Conservation (phyloP, 35 echinoderm and acorn worm species). For the Ptychodera flava region DNA sequence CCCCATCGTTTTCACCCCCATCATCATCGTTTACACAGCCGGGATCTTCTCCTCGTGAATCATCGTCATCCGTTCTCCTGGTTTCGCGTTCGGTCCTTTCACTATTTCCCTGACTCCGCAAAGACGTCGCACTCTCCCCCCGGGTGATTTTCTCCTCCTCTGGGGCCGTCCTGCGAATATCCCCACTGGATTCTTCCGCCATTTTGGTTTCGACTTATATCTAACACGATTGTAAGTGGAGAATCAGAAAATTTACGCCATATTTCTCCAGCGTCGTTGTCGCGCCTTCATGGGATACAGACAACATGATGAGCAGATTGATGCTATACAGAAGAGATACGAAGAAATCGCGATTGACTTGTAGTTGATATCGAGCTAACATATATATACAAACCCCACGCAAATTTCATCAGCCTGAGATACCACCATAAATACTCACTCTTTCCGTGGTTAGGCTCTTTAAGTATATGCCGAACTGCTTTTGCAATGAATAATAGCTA, state of each 20-base stretch:
- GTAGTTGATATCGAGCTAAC: too few species aligned
- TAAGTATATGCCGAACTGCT: background rate
- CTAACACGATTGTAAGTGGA: background rate
- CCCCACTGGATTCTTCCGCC: slow-evolving; percentile 33
- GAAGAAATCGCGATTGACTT: too few species aligned
- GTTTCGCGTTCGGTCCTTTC: background rate
- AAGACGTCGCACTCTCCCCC: background rate
- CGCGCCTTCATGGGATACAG: background rate
- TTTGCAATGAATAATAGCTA: background rate
- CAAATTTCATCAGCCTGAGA: background rate
- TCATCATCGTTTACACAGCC: background rate
- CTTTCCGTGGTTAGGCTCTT: background rate
- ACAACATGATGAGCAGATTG: background rate
- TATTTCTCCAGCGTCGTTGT: background rate
- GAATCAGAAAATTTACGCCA: background rate
- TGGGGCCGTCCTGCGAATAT: slow-evolving; percentile 22
- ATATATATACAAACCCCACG: background rate
- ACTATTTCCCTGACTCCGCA: background rate
- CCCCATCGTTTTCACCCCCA: background rate
- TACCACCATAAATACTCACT: background rate
- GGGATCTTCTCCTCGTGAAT: background rate
- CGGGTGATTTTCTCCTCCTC: slow-evolving; percentile 6
- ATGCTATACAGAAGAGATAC: too few species aligned
- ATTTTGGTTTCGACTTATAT: background rate
- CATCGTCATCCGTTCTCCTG: background rate